Conservation (phyloP, 2,888 invertebrate species). For the Liodrosophila aerea region DNA sequence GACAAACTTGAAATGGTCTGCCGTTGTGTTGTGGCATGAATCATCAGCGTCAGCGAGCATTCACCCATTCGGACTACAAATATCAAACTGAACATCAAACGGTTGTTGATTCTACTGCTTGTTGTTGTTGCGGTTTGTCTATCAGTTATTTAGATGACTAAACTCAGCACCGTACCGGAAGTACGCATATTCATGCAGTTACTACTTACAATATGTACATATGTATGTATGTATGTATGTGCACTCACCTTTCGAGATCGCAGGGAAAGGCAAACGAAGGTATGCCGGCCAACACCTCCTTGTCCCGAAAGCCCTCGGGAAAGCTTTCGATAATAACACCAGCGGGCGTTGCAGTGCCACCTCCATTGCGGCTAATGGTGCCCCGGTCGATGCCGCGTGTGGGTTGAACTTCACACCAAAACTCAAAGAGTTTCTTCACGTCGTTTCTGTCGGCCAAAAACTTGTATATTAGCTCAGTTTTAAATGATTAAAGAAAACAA, state of each 20-base stretch:
- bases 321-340: slow-evolving; percentile 90
- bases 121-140: slow-evolving; percentile 28
- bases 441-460: slow-evolving; percentile 77
- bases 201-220: slow-evolving; percentile 1
- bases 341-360: slow-evolving; percentile 60
- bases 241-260: slow-evolving; percentile 88
- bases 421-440: slow-evolving; percentile 82
- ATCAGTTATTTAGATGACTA: slow-evolving; percentile 27
- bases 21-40: slow-evolving; percentile 33
- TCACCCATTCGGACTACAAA: slow-evolving; percentile 37
- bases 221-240: slow-evolving; percentile 12
- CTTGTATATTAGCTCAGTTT: too few relatives aligned
- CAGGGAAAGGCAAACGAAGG: slow-evolving; percentile 96
- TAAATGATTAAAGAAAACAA: slow-evolving; percentile 4
- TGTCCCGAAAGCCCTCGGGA: slow-evolving; percentile 91
- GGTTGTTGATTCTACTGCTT: slow-evolving; percentile 29
- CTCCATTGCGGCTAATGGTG: slow-evolving; percentile 50
- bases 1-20: slow-evolving; percentile 61
- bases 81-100: slow-evolving; percentile 31
- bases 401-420: slow-evolving; percentile 82
- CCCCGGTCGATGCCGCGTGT: slow-evolving; percentile 68
- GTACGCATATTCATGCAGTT: slow-evolving; percentile 8
- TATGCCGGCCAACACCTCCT: slow-evolving; percentile 92
- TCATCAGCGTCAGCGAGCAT: slow-evolving; percentile 43
- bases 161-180: slow-evolving; percentile 40